phyloP scores from a whole-genome alignment of 2,113 vertebrate species.

The Dromaius novaehollandiae region DNA sequence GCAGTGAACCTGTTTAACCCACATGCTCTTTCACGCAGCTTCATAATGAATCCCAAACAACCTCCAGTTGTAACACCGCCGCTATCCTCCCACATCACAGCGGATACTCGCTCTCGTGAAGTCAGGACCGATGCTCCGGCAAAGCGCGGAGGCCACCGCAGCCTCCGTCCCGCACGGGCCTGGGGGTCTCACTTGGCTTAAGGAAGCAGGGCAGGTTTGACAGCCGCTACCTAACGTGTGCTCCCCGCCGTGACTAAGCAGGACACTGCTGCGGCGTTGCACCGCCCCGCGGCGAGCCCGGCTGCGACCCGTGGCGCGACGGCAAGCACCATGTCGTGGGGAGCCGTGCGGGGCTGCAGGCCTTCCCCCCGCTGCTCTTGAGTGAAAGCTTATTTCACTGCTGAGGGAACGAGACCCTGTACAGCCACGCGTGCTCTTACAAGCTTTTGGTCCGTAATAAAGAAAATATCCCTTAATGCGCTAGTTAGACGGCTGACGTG shows the following conservation, averaged over 20 bases:
- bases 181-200: no score
- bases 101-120: background rate
- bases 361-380: background rate
- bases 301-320: no score
- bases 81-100: background rate
- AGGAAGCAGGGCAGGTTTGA: no score
- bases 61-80: constrained; percentile 14
- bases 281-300: no score
- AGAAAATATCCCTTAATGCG: background rate
- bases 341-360: background rate
- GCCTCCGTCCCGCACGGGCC: background rate
- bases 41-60: constrained; percentile 52
- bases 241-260: no score
- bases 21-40: constrained; percentile 26
- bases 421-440: background rate
- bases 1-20: constrained; percentile 25
- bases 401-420: background rate
- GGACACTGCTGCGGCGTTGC: no score
- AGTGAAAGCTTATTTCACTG: background rate
- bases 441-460: background rate
- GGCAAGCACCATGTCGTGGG: background rate
- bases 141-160: background rate
- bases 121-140: background rate
- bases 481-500: background rate
- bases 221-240: no score